Base-by-base conservation (phyloP, 2,113 vertebrate species). In the Silurus glanis region DNA sequence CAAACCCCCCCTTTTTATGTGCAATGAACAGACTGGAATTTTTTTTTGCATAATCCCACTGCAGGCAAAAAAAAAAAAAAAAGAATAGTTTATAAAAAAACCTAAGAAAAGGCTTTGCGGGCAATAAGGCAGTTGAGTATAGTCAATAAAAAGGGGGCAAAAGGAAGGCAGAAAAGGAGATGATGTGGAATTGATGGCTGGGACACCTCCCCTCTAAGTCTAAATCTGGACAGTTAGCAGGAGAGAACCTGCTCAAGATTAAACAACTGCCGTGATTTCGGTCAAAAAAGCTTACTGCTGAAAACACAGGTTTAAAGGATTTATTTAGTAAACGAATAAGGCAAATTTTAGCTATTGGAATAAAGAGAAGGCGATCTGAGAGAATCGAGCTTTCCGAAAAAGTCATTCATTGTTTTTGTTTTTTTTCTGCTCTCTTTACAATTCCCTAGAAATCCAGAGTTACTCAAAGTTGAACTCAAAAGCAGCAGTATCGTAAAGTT, bases 31-130 rank as follows among this genome's bases (percentile, higher is more conserved):
- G 84, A 80, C 82, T 53, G 28, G 66, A 28, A 12, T 85, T 86
- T 37, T 37, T 37, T 37, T 37, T 37, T 37, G 84, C 85, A 86
- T 88, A 90, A 91, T 88, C 87, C 88, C 19, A n/a, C 25, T 66
- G 37, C 76, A 83, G 67, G 55, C 58, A 21, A 79, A 69, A 78
- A 61, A 53, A 51, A 74, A 76, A 84, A 71, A 49, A n/a, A 71
- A 74, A 83, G 37, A 37, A 37, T 37, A 37, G 37, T 37, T 37
- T 37, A 37, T 37, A 37, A 82, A 56, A 85, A 47, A 87, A 76
- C 82, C 56, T 47, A 84, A 51, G 56, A 23, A 83, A 88, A 82
- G 83, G 69, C 28, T 49, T 21, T 23, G 19, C 53, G 37, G 53
- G 62, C 62, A 61, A 59, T 49, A 64, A 82, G 82, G 71, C 80